phyloP scores from a whole-genome alignment of 1,140 invertebrate genomes.

The Zaprionus kolodkinae region DNA sequence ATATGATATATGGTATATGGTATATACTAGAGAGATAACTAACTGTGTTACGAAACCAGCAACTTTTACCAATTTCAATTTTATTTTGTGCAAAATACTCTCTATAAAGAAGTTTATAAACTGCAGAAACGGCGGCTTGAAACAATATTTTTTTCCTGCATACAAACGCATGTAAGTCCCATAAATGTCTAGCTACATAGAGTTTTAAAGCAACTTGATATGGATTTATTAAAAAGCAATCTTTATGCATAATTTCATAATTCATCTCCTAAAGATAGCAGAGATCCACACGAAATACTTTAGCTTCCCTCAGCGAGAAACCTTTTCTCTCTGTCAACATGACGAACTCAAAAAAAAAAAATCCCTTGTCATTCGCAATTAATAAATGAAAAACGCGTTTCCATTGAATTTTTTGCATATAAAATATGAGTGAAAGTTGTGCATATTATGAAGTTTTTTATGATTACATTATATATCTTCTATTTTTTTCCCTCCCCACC shows the following conservation, averaged over 20 bases:
- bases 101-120: too few relatives aligned
- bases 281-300: too few relatives aligned
- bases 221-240: too few relatives aligned
- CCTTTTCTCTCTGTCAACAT: neutral
- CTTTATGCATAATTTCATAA: neutral
- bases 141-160: neutral
- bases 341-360: neutral
- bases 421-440: neutral
- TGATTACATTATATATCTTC: neutral
- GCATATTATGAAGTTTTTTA: constrained; percentile 1
- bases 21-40: neutral
- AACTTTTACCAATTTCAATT: neutral
- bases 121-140: neutral
- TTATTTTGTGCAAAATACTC: neutral
- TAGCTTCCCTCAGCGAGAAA: neutral
- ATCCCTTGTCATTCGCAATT: neutral
- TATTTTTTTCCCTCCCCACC: too few relatives aligned
- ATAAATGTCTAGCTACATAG: too few relatives aligned
- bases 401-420: neutral
- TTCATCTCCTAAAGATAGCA: neutral
- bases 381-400: constrained; percentile 6
- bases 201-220: too few relatives aligned
- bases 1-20: too few relatives aligned
- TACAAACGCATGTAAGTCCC: too few relatives aligned
- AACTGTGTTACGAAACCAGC: too few relatives aligned